Evolutionary conservation across 2,797 vertebrate species (phyloP), one percentile per base, ranked within the genome.

Genomic region (Melopsittacus undulatus): DNA sequence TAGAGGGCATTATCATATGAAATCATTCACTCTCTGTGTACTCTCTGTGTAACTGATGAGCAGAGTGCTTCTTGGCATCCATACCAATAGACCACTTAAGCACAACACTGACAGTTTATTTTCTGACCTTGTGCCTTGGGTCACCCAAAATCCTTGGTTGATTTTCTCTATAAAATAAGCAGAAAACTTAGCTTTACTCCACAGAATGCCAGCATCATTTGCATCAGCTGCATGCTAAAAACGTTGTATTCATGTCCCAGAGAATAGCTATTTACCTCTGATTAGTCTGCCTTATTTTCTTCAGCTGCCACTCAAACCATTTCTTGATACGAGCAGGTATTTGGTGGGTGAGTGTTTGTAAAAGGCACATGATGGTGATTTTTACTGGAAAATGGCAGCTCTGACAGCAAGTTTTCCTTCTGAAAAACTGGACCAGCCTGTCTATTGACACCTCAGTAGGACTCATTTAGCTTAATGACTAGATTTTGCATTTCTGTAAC

Each of bases 11-110:
- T 89, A 91, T 14, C 63, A 87, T 62, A 66, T 93, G 75, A 89
- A 91, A 87, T 94, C 77, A 57, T 79, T 95, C 40, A 14, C 84
- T 70, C 21, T 17, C 26, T n/a, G 45, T 90, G 79, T 69, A 14
- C 84, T 70, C 21, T 17, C 26, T n/a, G 45, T 90, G 79, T 69
- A 94, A 89, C 51, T 2, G 1, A 90, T 45, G 74, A 92, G 54
- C 49, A 83, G 56, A 82, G 67, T 34, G 82, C 34, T 57, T 80
- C 68, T 88, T 83, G 82, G 43, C 72, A 82, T 77, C 85, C 90
- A 92, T 85, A 77, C 57, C 94, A 92, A 96, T 92, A 36, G 66
- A 49, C 16, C 66, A 51, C 76, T 69, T 68, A 80, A 56, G 69
- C 36, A 24, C 51, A 73, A 81, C 43, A 52, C 7, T 20, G 18